These are phyloP conservation scores for Girardinus metallicus DNA, from an alignment of 2,797 vertebrate species.

Conservation along the genomic window DNA sequence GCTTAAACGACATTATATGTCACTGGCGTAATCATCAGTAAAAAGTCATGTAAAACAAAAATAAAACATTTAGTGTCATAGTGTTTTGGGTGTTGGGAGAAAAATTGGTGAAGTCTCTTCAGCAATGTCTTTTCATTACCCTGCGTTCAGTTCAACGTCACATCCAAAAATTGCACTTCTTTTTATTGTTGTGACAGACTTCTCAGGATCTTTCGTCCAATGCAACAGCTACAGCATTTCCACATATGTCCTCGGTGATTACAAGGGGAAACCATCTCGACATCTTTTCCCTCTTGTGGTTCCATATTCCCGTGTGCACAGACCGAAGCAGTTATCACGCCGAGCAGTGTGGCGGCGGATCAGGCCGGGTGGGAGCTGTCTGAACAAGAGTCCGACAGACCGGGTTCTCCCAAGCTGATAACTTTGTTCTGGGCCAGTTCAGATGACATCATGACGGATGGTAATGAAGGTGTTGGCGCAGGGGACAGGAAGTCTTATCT, in stretches of 20 bases:
- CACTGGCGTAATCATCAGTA: neutral
- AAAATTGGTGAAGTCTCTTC: neutral
- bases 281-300: slow-evolving; percentile 25
- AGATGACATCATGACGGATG: slow-evolving; percentile 81
- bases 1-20: neutral
- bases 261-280: slow-evolving; percentile 11
- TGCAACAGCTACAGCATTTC: slow-evolving; percentile 38
- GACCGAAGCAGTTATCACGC: slow-evolving; percentile 63
- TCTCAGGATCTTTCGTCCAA: slow-evolving; percentile 31
- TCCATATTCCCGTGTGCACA: slow-evolving; percentile 35
- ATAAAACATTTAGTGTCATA: neutral
- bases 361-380: slow-evolving; percentile 67
- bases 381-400: slow-evolving; percentile 46
- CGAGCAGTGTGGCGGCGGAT: slow-evolving; percentile 40
- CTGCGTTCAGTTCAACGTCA: neutral
- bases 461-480: slow-evolving; percentile 63
- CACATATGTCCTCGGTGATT: neutral
- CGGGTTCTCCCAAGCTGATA: slow-evolving; percentile 75
- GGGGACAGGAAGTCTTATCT: slow-evolving; percentile 76
- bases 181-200: slow-evolving; percentile 6
- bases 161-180: neutral
- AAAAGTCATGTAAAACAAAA: neutral
- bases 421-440: slow-evolving; percentile 74
- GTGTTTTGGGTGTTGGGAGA: neutral
- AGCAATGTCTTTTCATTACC: neutral